Conservation (phyloP, 2,888 invertebrate genomes). For the Ophion ellenae region DNA sequence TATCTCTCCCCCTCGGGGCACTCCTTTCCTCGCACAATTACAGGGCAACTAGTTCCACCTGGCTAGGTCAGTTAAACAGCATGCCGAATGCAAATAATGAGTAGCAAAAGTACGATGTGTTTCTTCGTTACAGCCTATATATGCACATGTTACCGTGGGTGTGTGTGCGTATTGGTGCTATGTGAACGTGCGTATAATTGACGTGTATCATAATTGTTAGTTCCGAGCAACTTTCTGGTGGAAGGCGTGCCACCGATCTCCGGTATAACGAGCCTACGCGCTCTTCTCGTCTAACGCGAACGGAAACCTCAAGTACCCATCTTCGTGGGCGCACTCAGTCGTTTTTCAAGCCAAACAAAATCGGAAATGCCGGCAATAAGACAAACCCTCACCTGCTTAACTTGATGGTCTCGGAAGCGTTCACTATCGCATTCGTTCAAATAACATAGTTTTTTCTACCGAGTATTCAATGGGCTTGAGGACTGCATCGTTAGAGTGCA, state of each 20-base stretch:
- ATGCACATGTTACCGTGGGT: conserved; percentile 8
- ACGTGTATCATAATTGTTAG: conserved; percentile 22
- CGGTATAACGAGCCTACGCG: conserved; percentile 48
- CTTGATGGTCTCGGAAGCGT: no score
- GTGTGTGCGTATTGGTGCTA: not conserved
- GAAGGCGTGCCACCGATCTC: conserved; percentile 55
- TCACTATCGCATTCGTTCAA: no score
- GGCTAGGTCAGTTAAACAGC: conserved; percentile 69
- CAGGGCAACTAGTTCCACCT: conserved; percentile 70
- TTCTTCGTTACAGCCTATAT: conserved; percentile 46
- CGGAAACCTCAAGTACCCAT: not conserved
- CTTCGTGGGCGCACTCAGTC: not conserved
- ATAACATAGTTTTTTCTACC: no score
- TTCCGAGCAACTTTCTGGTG: conserved; percentile 20
- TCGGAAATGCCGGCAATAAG: not conserved
- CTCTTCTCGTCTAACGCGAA: conserved; percentile 17
- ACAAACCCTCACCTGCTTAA: no score
- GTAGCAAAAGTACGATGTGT: conserved; percentile 43
- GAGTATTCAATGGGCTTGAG: no score
- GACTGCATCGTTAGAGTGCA: no score
- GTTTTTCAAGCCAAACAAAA: not conserved
- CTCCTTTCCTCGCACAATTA: conserved; percentile 70
- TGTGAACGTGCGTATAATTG: not conserved
- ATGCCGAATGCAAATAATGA: conserved; percentile 70
- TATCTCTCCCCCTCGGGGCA: conserved; percentile 65